phyloP scores from a whole-genome alignment of 2,888 invertebrate species.

The Drosophila rubida region DNA sequence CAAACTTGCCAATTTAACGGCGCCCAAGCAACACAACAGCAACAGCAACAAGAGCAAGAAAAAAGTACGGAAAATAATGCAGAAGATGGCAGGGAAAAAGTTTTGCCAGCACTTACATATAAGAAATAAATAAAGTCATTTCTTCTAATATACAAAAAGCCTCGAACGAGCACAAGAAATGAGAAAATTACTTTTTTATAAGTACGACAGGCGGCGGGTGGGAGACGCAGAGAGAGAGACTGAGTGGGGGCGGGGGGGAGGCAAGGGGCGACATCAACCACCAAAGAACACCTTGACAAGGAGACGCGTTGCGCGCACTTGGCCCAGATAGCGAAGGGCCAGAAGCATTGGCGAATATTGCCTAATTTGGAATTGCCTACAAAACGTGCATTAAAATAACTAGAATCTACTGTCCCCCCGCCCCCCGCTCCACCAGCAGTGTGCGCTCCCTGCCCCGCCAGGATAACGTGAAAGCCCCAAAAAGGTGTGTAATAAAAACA shows the following conservation, averaged over 20 bases:
- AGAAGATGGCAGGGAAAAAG: slow-evolving; percentile 63
- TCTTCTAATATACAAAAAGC: slow-evolving; percentile 85
- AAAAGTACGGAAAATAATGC: slow-evolving; percentile 10
- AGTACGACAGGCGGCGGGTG: slow-evolving; percentile 54
- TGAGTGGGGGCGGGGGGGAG: background rate
- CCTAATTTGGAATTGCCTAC: slow-evolving; percentile 83
- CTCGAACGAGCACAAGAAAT: slow-evolving; percentile 73
- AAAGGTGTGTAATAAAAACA: slow-evolving; percentile 85
- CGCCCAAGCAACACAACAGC: slow-evolving; percentile 50
- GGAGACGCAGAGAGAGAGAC: no score
- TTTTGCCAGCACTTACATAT: slow-evolving; percentile 74
- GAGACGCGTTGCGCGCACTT: slow-evolving; percentile 47
- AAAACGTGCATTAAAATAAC: slow-evolving; percentile 83
- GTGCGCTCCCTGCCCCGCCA: background rate
- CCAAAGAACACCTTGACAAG: slow-evolving; percentile 64
- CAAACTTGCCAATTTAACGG: slow-evolving; percentile 81
- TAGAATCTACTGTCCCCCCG: slow-evolving; percentile 76
- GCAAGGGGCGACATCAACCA: slow-evolving; percentile 53
- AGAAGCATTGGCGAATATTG: slow-evolving; percentile 69
- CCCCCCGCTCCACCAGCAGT: background rate
- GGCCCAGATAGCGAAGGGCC: slow-evolving; percentile 43
- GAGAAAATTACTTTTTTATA: slow-evolving; percentile 84
- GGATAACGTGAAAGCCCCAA: slow-evolving; percentile 42
- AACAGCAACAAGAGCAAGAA: background rate
- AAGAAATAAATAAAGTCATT: slow-evolving; percentile 84